Base-by-base conservation (phyloP, 2,888 invertebrate species). In the Rotaria sp. region DNA sequence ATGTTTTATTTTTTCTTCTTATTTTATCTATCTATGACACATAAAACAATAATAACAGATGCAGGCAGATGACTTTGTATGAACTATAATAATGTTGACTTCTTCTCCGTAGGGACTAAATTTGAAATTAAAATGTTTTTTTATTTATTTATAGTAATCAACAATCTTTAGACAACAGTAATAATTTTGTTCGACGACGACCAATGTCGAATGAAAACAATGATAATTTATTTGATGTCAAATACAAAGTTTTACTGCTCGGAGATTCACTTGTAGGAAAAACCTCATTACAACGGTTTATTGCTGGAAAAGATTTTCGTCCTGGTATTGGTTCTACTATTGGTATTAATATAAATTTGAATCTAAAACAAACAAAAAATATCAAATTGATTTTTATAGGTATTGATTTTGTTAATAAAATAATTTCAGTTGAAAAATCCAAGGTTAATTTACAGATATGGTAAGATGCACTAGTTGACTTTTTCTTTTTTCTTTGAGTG, bases 361-460 rank as follows among this genome's bases (percentile, higher is more conserved):
- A 45, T 11, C 2, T 11, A 0, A n/a, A 26, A 45, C 26, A n/a
- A 13, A 45, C n/a, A 24, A 21, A 13, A 24, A 21, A 26, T n/a
- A 1, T 24, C 11, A 10, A 13, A 26, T 80, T 30, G 26, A 26
- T 55, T 21, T 38, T 45, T 80, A 11, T 45, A 80, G 80, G 80
- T 21, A n/a, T 80, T 0, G 80, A 80, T 45, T 80, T 80, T 45
- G 21, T 80, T 26, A 80, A 45, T n/a, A 80, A 45, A 26, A 45
- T 80, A 11, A 13, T 80, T 41, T 21, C 80, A 41, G 26, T 80
- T 45, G 80, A 80, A 45, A 26, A 80, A n/a, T 15, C 41, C 0
- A 80, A 45, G 15, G n/a, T 80, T 80, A 80, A 80, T 45, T n/a
- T 80, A 80, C 80, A 80, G n/a, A 80, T 80, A 80, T 80, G 80